Evolutionary conservation across 64 coral and sea anemone species (phyloP), one percentile per base, ranked within the genome.

Genomic region (Orbicella faveolata): DNA sequence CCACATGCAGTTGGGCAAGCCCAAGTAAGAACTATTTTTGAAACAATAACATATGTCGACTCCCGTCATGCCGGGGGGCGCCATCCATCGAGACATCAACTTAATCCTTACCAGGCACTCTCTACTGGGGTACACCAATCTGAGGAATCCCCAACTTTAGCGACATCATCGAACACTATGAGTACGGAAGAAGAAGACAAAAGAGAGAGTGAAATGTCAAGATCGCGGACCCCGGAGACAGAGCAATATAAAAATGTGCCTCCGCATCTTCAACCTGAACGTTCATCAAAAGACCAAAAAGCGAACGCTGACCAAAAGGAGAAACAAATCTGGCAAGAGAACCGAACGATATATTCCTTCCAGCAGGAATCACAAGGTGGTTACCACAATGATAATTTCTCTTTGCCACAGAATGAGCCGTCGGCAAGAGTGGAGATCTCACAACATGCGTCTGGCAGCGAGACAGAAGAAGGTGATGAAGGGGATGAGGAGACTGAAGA

Each of bases 11-110:
- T 21, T 73, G 21, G 67, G 36, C 83, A 57, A 64, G 44, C 81
- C 34, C 54, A 94, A 80, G 89, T 94, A 25, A 89, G 95, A 54
- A 94, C 90, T 61, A 97, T 94, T 72, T 87, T 97, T 87, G 92
- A 91, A 53, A 97, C 95, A 62, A 89, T 82, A 51, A 89, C 61
- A 13, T 94, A 94, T 26, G 30, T 94, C 25, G 87, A 55, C 80
- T 88, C 87, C 33, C 23, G 30, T 66, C n/a, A 36, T 21, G 51
- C 72, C 63, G 86, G 54, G 55, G 37, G 83, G n/a, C 89, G 75
- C 15, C 55, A 34, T n/a, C 62, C 36, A 62, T 53, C 78, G 62
- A 21, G 61, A 26, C 51, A 37, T 35, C 78, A 57, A 59, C 34
- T 61, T 34, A 37, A 37, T 23, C 30, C 59, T 17, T 63, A 52